Conservation (phyloP, 2,797 vertebrate species). For the Megaceryle alcyon region DNA sequence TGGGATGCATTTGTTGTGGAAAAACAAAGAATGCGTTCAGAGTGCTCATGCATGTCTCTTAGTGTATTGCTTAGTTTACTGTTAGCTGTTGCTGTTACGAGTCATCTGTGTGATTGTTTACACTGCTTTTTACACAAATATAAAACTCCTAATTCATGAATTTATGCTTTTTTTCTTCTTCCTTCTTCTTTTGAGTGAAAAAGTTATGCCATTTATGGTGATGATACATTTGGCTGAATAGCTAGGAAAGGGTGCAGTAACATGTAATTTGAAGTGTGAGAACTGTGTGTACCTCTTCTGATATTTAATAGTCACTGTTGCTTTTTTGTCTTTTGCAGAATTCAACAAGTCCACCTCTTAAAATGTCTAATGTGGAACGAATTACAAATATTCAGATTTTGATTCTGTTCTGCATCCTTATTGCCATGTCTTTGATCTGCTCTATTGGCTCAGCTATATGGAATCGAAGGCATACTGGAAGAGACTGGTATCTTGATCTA, state of each 20-base stretch:
- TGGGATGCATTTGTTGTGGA: neutral
- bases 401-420: constrained; percentile 95
- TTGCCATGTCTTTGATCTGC: constrained; percentile 96
- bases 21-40: neutral
- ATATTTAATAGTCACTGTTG: neutral
- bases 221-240: neutral
- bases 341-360: constrained; percentile 95
- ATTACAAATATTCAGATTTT: constrained; percentile 99
- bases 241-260: neutral
- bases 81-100: neutral
- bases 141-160: neutral
- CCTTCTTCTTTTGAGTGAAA: neutral
- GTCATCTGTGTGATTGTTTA: neutral
- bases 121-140: neutral
- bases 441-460: constrained; percentile 96
- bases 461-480: constrained; percentile 91
- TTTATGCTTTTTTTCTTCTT: neutral
- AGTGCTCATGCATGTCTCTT: neutral
- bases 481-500: constrained; percentile 97
- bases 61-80: neutral
- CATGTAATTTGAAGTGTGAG: neutral
- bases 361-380: constrained; percentile 97
- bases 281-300: neutral
- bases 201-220: neutral
- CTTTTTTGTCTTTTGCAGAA: constrained; percentile 83